Base-by-base conservation (phyloP, 2,888 invertebrate species). In the Drosophila testacea region DNA sequence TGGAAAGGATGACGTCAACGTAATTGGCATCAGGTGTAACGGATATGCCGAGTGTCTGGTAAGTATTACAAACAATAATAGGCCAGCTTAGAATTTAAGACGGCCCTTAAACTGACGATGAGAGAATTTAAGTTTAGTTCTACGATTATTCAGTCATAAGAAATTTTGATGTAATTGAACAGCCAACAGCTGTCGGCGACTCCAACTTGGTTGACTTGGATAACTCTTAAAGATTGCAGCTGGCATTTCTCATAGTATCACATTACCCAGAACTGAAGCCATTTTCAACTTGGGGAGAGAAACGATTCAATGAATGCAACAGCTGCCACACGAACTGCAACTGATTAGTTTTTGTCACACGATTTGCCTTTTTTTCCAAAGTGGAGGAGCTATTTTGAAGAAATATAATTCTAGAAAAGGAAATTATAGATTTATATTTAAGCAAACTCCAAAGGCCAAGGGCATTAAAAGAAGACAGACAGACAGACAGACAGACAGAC, bases 11-110 rank as follows among this genome's bases (percentile, higher is more conserved):
- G 89, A 83, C 68, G 72, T 81, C 27, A 85, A 70, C 72, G 70
- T 87, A 59, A 83, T 90, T 80, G 90, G 89, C 54, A 79, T 84
- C 47, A 75, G 81, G 50, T 80, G 77, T 36, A 76, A 57, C 69
- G 80, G 81, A 61, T 65, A 62, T 55, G 27, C 30, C 10, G 77
- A 73, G 16, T 69, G 77, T 41, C 67, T 85, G 88, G 85, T 85
- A 69, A 81, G 86, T 83, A 46, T 27, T n/a, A 52, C 11, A 4
- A 41, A 27, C 9, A 9, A 27, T 32, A 32, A 42, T n/a, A 32
- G 32, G 32, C 32, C 32, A 32, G 32, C 7, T 42, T n/a, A 9
- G 11, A 56, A 39, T 39, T 60, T 34, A 22, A 27, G 16, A 28
- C 11, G 22, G 10, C 27, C 10, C 16, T 7, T 30, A 41, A 41